Evolutionary conservation across 2,113 vertebrate genomes (phyloP).

Genomic region (Manacus vitellinus): DNA sequence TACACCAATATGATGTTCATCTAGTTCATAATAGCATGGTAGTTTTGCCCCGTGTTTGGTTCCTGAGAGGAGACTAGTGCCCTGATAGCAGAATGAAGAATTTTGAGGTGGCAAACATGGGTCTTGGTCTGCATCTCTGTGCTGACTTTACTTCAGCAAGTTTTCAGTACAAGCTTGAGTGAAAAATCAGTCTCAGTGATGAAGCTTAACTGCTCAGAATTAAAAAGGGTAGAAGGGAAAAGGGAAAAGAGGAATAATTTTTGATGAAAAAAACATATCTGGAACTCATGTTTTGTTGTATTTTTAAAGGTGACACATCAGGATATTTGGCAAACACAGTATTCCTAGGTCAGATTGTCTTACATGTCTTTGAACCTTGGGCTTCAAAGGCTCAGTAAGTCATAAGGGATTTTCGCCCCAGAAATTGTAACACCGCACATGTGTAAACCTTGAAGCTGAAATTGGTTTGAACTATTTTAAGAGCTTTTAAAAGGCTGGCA

Average conservation of each 20-base stretch:
- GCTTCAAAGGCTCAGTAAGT: not conserved
- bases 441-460: slow-evolving; percentile 14
- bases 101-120: not conserved
- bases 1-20: not conserved
- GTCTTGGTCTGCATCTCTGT: not conserved
- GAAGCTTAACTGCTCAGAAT: not conserved
- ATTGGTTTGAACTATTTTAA: slow-evolving; percentile 2
- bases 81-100: not conserved
- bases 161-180: not conserved
- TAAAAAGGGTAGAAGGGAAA: not conserved
- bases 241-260: not conserved
- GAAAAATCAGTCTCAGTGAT: not conserved
- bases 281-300: not conserved
- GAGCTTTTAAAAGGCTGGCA: slow-evolving; percentile 4
- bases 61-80: not conserved
- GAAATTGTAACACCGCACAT: not conserved
- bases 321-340: not conserved
- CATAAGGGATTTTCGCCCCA: not conserved
- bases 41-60: not conserved
- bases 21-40: not conserved
- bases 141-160: not conserved
- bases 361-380: not conserved
- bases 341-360: not conserved
- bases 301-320: not conserved
- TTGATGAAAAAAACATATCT: not conserved